Evolutionary conservation across 2,113 vertebrate genomes (phyloP), one percentile per base, ranked within the genome.

Genomic region (Ascaphus truei): DNA sequence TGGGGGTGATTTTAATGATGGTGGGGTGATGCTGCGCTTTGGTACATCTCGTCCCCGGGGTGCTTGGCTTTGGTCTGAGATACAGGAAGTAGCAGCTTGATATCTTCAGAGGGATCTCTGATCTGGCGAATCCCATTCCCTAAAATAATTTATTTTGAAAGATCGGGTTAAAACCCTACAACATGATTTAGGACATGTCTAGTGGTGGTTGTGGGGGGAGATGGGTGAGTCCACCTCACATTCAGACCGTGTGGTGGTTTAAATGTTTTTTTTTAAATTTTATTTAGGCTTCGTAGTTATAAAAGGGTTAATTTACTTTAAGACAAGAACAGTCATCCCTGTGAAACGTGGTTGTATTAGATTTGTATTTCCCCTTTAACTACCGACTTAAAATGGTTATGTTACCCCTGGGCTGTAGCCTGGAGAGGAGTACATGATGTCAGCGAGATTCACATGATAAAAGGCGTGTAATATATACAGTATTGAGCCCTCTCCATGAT

Each of bases 381-480:
- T n/a, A n/a, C n/a, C n/a, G n/a, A n/a, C n/a, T 52, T 68, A 25
- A 47, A 31, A 47, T 67, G 64, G 29, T 68, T 48, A 68, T 68
- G 57, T 16, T 57, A 29, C 50, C 22, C 33, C 45, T 50, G 67
- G 51, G 33, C 9, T 18, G 45, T 26, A n/a, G 56, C 23, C 30
- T 50, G 7, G 52, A 58, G 39, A 45, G 39, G 51, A 22, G 41
- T 69, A 60, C 56, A 69, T 69, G 37, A 56, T 69, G 50, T 59
- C 66, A 36, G 12, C 18, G 26, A 29, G 60, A 25, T 18, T 30
- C 23, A 12, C n/a, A 4, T 56, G 26, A 30, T 22, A 36, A n/a
- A 56, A 25, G 50, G 62, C 18, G 39, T 39, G 47, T 16, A 6
- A 29, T 8, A 10, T 29, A 43, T 22, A 62, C 18, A 34, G n/a